Conservation (phyloP, 92 coral and sea anemone genomes). For the Virgularia gustaviana region DNA sequence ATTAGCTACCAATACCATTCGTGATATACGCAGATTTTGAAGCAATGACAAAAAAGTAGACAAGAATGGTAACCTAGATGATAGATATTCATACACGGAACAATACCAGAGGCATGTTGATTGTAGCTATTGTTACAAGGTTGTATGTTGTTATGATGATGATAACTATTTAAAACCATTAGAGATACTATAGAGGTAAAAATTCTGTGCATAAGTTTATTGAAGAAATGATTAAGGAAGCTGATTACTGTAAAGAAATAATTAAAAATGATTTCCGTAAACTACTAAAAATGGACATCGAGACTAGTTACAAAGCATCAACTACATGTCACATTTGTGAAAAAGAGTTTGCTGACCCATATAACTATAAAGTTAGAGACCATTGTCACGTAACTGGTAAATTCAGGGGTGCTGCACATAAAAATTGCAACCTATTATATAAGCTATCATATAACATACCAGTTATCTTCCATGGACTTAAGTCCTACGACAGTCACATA, state of each 20-base stretch:
- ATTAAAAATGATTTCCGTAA: background rate
- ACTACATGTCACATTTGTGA: slow-evolving; percentile 7
- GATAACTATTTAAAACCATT: background rate
- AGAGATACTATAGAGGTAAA: background rate
- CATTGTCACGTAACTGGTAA: slow-evolving; percentile 10
- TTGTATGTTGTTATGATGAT: slow-evolving; percentile 15
- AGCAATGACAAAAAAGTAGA: background rate
- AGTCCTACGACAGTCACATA: slow-evolving; percentile 39
- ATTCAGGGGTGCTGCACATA: slow-evolving; percentile 44
- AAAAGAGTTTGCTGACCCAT: background rate
- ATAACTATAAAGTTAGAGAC: no score
- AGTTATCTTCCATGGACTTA: slow-evolving; percentile 40
- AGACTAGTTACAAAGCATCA: background rate
- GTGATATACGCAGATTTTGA: slow-evolving; percentile 16
- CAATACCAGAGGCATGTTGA: background rate
- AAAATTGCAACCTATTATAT: slow-evolving; percentile 36
- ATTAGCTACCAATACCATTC: background rate
- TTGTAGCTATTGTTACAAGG: background rate
- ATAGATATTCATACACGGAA: background rate
- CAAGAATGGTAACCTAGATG: background rate
- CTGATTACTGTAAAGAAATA: background rate
- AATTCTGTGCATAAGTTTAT: background rate
- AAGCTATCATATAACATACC: slow-evolving; percentile 30
- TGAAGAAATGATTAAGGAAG: background rate
- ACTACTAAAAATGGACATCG: background rate